Evolutionary conservation across 1,140 invertebrate genomes (phyloP).

Genomic region (Drosophila ohnishii): DNA sequence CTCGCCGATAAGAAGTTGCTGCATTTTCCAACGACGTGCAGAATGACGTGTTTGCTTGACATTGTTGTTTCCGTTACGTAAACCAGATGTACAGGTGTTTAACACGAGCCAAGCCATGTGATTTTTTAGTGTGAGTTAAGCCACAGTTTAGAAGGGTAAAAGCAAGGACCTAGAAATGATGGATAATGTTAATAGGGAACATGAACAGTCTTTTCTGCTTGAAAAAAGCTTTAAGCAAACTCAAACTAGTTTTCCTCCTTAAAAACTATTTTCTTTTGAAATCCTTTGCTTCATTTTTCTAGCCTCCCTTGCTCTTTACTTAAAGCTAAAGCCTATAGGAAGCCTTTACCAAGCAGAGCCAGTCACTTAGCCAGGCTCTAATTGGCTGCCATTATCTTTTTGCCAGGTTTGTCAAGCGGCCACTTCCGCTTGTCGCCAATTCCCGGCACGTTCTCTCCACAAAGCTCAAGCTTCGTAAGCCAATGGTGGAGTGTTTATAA

Average conservation of each 20-base stretch:
- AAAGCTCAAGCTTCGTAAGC: conserved; percentile 52
- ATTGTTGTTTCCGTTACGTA: conserved; percentile 17
- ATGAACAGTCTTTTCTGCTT: background rate
- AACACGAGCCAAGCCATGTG: background rate
- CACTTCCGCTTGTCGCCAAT: conserved; percentile 48
- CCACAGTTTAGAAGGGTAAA: no score
- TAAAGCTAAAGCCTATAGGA: background rate
- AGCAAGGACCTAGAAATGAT: background rate
- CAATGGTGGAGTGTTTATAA: conserved; percentile 69
- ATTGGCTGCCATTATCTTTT: conserved; percentile 38
- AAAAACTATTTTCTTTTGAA: background rate
- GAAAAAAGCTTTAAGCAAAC: no score
- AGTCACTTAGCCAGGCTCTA: conserved; percentile 15
- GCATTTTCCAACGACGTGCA: conserved; percentile 7
- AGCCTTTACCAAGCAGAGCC: background rate
- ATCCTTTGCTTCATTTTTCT: no score
- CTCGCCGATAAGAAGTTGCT: conserved; percentile 24
- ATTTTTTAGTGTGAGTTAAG: background rate
- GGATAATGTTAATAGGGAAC: background rate
- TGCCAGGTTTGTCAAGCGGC: conserved; percentile 40
- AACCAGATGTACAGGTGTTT: conserved; percentile 7
- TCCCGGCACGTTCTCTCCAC: conserved; percentile 58
- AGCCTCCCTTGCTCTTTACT: background rate
- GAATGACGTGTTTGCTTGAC: conserved; percentile 20
- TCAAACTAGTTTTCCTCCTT: background rate